Conservation (phyloP, 2,888 invertebrate genomes). For the Arge pagana region DNA sequence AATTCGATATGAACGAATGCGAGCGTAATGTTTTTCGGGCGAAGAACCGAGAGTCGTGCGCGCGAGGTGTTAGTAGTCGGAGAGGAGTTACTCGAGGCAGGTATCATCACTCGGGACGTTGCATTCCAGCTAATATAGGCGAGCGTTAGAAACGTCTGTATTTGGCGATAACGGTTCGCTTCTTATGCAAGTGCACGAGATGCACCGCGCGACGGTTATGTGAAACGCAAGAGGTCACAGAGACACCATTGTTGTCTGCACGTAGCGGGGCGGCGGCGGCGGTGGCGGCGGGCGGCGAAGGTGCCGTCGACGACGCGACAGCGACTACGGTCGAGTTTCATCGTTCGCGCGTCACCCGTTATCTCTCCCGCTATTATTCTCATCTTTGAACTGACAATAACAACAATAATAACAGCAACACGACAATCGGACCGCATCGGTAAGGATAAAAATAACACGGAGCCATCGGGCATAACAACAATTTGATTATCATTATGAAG, state of each 20-base stretch:
- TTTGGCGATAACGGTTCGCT: slow-evolving; percentile 11
- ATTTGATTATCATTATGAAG: background rate
- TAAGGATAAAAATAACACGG: background rate
- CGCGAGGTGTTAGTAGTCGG: background rate
- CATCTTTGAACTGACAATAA: slow-evolving; percentile 2
- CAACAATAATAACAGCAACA: background rate
- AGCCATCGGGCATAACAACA: background rate
- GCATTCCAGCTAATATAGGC: no score
- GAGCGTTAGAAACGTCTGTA: no score
- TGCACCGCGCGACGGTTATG: slow-evolving; percentile 26
- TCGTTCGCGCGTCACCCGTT: background rate
- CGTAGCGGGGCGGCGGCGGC: slow-evolving; percentile 10
- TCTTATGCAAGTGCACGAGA: slow-evolving; percentile 18
- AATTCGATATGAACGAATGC: no score
- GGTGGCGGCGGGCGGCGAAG: background rate
- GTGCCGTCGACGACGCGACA: no score
- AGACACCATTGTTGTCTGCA: slow-evolving; percentile 47
- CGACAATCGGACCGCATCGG: background rate
- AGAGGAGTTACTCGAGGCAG: no score
- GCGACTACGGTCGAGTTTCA: slow-evolving; percentile 6
- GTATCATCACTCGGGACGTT: no score
- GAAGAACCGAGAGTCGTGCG: background rate
- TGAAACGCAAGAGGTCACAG: slow-evolving; percentile 47
- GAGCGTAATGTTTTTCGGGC: no score
- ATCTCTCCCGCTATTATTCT: background rate